Conservation (phyloP, 1,140 invertebrate species). For the Venustaconcha ellipsiformis region DNA sequence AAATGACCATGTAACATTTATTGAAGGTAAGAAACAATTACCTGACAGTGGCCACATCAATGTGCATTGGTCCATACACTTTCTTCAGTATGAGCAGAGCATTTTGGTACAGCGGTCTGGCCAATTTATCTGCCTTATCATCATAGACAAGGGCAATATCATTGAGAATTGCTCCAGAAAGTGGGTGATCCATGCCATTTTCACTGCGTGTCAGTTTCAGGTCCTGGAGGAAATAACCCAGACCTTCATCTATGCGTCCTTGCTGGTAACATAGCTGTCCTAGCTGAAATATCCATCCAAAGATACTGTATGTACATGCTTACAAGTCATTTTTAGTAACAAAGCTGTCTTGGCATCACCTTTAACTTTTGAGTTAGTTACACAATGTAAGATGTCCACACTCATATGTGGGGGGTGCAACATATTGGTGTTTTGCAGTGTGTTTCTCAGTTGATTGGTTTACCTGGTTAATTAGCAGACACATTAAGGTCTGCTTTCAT, state of each 20-base stretch:
- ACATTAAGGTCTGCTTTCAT: no score
- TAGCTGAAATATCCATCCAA: slow-evolving; percentile 34
- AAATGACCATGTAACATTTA: neutral
- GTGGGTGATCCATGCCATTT: slow-evolving; percentile 44
- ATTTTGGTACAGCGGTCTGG: slow-evolving; percentile 44
- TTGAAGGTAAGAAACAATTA: slow-evolving; percentile 6
- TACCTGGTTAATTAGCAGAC: no score
- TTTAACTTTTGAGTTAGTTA: no score
- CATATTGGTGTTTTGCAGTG: no score
- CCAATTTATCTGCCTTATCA: slow-evolving; percentile 42
- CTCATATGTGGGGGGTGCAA: no score
- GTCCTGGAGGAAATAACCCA: slow-evolving; percentile 48
- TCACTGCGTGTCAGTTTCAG: slow-evolving; percentile 49
- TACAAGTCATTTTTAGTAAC: neutral
- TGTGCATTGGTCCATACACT: slow-evolving; percentile 38
- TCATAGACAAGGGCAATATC: slow-evolving; percentile 53
- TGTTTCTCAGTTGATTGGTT: no score
- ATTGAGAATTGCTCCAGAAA: slow-evolving; percentile 42
- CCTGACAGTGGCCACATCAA: slow-evolving; percentile 49
- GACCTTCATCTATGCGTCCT: slow-evolving; percentile 44
- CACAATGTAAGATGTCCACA: no score
- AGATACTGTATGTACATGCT: neutral
- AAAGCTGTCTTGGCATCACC: no score
- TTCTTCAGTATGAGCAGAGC: slow-evolving; percentile 41
- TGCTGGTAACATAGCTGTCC: slow-evolving; percentile 50